Conservation (phyloP, 2,888 invertebrate species). For the Himalopsyche anomala region DNA sequence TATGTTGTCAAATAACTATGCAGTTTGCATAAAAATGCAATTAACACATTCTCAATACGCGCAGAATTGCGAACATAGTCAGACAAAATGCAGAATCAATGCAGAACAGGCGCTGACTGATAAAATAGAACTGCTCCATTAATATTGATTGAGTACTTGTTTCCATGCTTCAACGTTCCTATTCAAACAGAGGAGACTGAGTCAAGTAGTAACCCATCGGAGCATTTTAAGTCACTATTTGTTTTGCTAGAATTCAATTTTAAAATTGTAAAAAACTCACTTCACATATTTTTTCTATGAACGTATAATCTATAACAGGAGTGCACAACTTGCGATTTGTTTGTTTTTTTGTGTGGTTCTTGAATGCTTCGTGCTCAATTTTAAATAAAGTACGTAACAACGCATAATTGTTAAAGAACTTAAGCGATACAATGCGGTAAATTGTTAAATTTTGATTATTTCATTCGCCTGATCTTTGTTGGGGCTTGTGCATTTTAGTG, state of each 20-base stretch:
- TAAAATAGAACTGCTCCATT: slow-evolving; percentile 27
- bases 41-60: neutral
- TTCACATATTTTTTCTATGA: neutral
- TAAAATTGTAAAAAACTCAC: neutral
- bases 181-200: slow-evolving; percentile 7
- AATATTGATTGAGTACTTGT: slow-evolving; percentile 43
- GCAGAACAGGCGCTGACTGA: slow-evolving; percentile 38
- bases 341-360: no score
- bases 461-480: no score
- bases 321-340: no score
- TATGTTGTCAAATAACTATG: no score
- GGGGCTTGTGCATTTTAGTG: no score
- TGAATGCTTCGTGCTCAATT: no score
- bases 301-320: no score
- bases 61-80: neutral
- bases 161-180: neutral
- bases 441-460: no score
- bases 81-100: slow-evolving; percentile 24
- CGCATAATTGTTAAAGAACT: no score
- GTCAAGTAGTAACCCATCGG: neutral
- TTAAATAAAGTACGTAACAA: no score
- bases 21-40: slow-evolving; percentile 8
- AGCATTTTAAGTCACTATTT: neutral
- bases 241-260: slow-evolving; percentile 5
- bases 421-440: no score